Evolutionary conservation across 1,140 invertebrate genomes (phyloP), one percentile per base, ranked within the genome.

Genomic region (Caerostris darwini): DNA sequence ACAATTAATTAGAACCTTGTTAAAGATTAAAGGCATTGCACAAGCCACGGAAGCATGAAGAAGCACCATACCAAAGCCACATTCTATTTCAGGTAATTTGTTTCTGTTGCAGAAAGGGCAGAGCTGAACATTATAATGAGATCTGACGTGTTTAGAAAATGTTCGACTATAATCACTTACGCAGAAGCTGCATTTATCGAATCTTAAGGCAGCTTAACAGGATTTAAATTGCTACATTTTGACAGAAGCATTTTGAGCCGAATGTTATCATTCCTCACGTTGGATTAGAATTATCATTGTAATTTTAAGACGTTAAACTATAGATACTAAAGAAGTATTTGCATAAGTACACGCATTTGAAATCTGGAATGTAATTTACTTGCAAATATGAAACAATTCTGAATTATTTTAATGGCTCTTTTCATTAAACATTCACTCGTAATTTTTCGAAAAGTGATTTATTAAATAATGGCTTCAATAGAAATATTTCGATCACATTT

Each of bases 1-100:
- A 56, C 82, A 85, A 85, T 85, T 85, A 85, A 85, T 85, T 85
- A 85, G 82, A 85, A 17, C 54, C 82, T 85, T 85, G 82, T 58
- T 85, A 85, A 57, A 58, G 57, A 58, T 56, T 57, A 57, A 57
- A 85, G 19, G 82, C 82, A 85, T 56, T 54, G 17, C 17, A 57
- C 56, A 57, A n/a, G 14, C n/a, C 82, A 83, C 4, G 17, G 69
- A 77, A 4, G 69, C 69, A 77, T 77, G 71, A 77, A 77, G 71
- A 77, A 50, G 50, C 71, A 12, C 34, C 10, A 4, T 50, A 53
- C 6, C 34, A 77, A 77, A 77, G 50, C 19, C 14, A 77, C 19
- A 4, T 12, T 77, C 71, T 77, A 77, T 77, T 77, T 50, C 53
- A 77, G 71, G 3, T 77, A 12, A 53, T 77, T 77, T 77, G 34